A percentile compares a stretch with the other conserved stretches of the same genome.
Evolutionary conservation across 2,113 vertebrate genomes (phyloP).

Genomic region (Collichthys lucidus): DNA sequence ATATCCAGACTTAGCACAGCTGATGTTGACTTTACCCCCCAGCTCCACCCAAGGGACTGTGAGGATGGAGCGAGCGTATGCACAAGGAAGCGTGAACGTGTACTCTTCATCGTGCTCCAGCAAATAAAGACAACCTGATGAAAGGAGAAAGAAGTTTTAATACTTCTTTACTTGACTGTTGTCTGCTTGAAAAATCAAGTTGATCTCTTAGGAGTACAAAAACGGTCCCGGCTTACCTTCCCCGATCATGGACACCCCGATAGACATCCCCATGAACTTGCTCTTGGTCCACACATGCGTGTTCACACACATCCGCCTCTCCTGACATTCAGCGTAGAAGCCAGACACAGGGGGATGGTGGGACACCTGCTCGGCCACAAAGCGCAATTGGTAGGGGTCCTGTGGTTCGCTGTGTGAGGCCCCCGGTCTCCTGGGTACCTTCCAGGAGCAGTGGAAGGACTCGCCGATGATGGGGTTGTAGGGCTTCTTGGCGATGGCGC

Average conservation of each 20-base stretch:
- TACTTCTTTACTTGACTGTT: background rate
- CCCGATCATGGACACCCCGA: constrained; percentile 97
- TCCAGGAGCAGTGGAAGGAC: constrained; percentile 98
- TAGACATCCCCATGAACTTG: constrained; percentile 99
- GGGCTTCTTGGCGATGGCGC: constrained; percentile 97
- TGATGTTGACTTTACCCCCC: constrained; percentile 95
- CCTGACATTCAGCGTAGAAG: constrained; percentile 96
- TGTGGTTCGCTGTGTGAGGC: constrained; percentile 39
- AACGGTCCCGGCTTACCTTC: constrained; percentile 86
- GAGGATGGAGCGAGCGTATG: constrained; percentile 96
- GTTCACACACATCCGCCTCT: constrained; percentile 95
- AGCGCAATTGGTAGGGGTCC: constrained; percentile 90
- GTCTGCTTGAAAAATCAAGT: too few species aligned
- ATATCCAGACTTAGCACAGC: constrained; percentile 93
- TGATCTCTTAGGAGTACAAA: too few species aligned
- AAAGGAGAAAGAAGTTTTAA: background rate
- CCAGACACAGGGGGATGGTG: constrained; percentile 98
- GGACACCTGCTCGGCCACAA: constrained; percentile 97
- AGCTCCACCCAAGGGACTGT: constrained; percentile 99
- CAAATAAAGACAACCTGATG: constrained; percentile 89
- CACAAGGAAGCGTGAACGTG: constrained; percentile 94
- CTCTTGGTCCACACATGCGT: constrained; percentile 99
- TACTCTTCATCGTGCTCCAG: constrained; percentile 96
- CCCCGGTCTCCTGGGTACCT: constrained; percentile 82
- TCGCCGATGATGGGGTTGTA: constrained; percentile 99